Base-by-base conservation (phyloP, 2,797 vertebrate species). In the Ctenochaetus hawaiiensis region DNA sequence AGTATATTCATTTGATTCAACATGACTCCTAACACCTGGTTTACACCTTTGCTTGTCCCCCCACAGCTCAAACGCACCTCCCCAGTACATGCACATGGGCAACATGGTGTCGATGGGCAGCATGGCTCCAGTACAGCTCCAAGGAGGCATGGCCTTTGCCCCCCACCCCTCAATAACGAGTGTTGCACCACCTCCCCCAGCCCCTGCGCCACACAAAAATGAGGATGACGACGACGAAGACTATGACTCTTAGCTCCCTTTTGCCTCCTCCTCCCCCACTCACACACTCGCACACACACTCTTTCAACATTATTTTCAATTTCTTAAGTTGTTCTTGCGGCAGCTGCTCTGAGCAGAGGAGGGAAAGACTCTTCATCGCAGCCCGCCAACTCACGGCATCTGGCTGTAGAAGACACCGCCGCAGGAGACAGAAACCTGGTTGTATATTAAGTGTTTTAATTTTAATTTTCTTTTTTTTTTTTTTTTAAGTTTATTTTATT, bases 221-320 rank as follows among this genome's bases (percentile, higher is more conserved):
- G 89, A 92, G 34, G 90, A 91, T 1, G 95, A 96, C 8, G 96
- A 96, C 1, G 96, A 97, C 6, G 96, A 97, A 80, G 97, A 97
- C 81, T 97, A 97, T 77, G 97, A 97, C 89, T 97, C 96, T 92
- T 97, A 97, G 96, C 95, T 84, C 83, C 41, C 37, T 22, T 58
- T 16, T 2, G 17, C 13, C 14, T 2, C 20, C 43, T 37, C 52
- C n/a, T 20, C 18, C 20, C 26, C 34, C 56, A 26, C 52, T 1
- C 34, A 20, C 57, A n/a, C 45, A n/a, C 59, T 56, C 44, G 47
- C 62, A 60, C 75, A 53, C 56, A 67, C 67, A 41, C 65, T 51
- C 47, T 67, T 69, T 84, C 75, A 18, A 74, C 44, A 67, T 90
- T 83, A 66, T 78, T 89, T 84, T 92, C 11, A 9, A 78, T 86